Evolutionary conservation across 2,113 vertebrate species (phyloP).

Genomic region (Hydrochoerus hydrochaeris): DNA sequence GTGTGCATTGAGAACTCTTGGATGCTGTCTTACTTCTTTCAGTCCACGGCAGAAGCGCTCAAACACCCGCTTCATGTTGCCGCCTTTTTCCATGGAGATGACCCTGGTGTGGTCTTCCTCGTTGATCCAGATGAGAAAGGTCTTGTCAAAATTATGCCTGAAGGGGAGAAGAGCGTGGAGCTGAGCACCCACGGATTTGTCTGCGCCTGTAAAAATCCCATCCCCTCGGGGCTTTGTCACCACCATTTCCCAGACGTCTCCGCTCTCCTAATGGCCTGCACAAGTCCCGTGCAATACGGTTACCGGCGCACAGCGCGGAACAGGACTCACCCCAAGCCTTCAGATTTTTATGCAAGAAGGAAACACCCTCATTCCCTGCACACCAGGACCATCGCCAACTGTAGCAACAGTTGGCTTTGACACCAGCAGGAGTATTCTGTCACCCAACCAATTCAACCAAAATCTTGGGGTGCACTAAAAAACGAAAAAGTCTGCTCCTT

Average conservation of each 20-base stretch:
- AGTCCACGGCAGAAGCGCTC: slow-evolving; percentile 95
- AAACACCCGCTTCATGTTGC: slow-evolving; percentile 96
- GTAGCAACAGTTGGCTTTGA: neutral
- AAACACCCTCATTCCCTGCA: neutral
- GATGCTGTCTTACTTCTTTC: slow-evolving; percentile 88
- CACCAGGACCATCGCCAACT: neutral
- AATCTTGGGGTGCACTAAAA: slow-evolving; percentile 24
- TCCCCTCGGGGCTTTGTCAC: neutral
- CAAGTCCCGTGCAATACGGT: neutral
- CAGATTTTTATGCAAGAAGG: neutral
- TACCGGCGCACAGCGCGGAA: neutral
- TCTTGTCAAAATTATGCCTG: slow-evolving; percentile 97
- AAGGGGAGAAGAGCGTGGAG: neutral
- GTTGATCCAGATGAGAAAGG: slow-evolving; percentile 96
- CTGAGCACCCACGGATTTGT: slow-evolving; percentile 46
- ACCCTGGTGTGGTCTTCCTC: slow-evolving; percentile 96
- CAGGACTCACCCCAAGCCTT: neutral
- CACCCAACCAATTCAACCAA: neutral
- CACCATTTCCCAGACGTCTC: slow-evolving; percentile 44
- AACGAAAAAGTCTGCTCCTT: neutral
- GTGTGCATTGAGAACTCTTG: neutral
- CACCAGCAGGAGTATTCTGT: neutral
- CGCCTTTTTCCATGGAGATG: slow-evolving; percentile 97
- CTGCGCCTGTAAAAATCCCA: slow-evolving; percentile 62
- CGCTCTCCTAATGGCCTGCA: neutral